Base-by-base conservation (phyloP, 2,797 vertebrate species). In the Phoebastria nigripes region DNA sequence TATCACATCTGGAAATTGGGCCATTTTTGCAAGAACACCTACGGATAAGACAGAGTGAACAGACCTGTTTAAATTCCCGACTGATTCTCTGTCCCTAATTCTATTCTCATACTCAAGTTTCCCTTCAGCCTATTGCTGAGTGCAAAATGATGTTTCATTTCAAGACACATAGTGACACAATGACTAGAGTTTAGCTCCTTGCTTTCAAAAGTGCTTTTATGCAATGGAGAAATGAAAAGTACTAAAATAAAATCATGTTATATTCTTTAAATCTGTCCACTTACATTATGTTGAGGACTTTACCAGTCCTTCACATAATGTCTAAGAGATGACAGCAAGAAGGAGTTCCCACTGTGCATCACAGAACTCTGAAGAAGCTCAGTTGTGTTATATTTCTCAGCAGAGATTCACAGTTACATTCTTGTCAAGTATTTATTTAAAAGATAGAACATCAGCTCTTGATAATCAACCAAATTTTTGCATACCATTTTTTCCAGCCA, bases 61-160 rank as follows among this genome's bases (percentile, higher is more conserved):
- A 89, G 37, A 85, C n/a, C 6, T 76, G 18, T 67, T 89, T 51
- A 58, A 90, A 82, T 84, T 94, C 73, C 83, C 8, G 3, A 11
- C 2, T 82, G 62, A 76, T 90, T 87, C 42, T 89, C 58, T 82
- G 39, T 54, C 54, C n/a, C 37, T 87, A 73, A 87, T 91, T 91
- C 85, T 82, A 17, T 52, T 91, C 67, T 76, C 9, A 5, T 56
- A 46, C 54, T 56, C 54, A 67, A 37, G 42, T 47, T 87, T 90
- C 88, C 33, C 41, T 90, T 63, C 42, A 62, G 35, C 58, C 61
- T 87, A 76, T 37, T 81, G 54, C 54, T 84, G 79, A 96, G 95
- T 92, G 81, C 71, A 96, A 91, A 95, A 91, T 52, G 16, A 77
- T 87, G 92, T 94, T 93, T 78, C 67, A 74, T 93, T 96, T 93